phyloP scores from a whole-genome alignment of 2,888 invertebrate species.

The Labia minor region DNA sequence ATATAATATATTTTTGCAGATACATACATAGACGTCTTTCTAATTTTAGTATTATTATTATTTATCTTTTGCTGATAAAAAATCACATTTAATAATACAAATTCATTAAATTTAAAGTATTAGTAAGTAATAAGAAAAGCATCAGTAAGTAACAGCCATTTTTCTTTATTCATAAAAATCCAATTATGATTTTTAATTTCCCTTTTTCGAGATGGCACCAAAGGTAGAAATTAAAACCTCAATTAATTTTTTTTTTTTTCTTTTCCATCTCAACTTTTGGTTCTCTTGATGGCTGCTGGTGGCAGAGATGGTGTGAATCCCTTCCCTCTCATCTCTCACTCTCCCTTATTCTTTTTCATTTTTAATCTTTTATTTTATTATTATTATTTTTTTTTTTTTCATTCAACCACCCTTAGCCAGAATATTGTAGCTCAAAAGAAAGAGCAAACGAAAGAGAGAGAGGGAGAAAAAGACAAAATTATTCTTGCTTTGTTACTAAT shows the following conservation, averaged over 20 bases:
- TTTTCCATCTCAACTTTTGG: not conserved
- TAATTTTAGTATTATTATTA: too few species aligned
- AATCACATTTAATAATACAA: too few species aligned
- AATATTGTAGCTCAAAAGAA: too few species aligned
- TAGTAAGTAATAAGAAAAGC: too few species aligned
- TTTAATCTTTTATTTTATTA: not conserved
- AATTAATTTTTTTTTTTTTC: not conserved
- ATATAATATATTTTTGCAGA: too few species aligned
- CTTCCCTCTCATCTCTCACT: too few species aligned
- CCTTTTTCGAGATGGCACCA: not conserved
- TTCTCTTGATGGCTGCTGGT: not conserved
- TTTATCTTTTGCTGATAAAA: too few species aligned
- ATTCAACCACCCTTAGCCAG: not conserved
- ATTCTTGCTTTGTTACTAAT: not conserved
- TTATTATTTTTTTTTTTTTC: not conserved
- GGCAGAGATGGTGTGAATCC: not conserved
- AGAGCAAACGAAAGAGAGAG: too few species aligned
- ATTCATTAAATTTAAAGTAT: too few species aligned
- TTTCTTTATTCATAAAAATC: not conserved
- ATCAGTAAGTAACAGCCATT: too few species aligned
- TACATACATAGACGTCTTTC: too few species aligned
- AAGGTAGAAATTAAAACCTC: not conserved
- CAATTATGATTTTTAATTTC: not conserved
- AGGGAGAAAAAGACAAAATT: not conserved
- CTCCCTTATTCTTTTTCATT: too few species aligned